Conservation (phyloP, 2,888 invertebrate genomes). For the Perdita meconis region DNA sequence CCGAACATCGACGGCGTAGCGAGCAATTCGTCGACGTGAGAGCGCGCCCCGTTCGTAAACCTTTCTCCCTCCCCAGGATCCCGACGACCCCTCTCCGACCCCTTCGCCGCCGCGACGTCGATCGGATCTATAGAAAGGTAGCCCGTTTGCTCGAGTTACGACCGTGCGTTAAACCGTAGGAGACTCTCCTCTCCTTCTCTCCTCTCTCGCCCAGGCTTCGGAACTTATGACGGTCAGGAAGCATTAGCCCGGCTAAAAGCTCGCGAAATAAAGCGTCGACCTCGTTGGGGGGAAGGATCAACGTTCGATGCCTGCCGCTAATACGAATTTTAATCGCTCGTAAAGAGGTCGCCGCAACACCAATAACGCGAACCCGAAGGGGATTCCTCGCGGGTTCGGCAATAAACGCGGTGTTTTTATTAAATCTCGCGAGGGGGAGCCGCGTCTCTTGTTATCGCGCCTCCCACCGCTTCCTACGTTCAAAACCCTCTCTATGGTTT, state of each 20-base stretch:
- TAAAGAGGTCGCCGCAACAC: slow-evolving; percentile 75
- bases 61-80: not conserved
- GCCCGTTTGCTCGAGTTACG: slow-evolving; percentile 54
- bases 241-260: slow-evolving; percentile 35
- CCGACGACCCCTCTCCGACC: not conserved
- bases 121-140: slow-evolving; percentile 47
- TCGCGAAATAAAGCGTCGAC: slow-evolving; percentile 50
- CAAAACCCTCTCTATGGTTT: slow-evolving; percentile 55
- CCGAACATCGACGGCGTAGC: slow-evolving; percentile 24
- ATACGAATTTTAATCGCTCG: slow-evolving; percentile 83
- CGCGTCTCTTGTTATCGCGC: slow-evolving; percentile 45
- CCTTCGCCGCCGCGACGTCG: slow-evolving; percentile 2
- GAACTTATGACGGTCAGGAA: slow-evolving; percentile 44
- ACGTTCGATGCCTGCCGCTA: slow-evolving; percentile 67
- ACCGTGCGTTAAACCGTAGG: slow-evolving; percentile 53
- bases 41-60: slow-evolving; percentile 37
- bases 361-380: slow-evolving; percentile 64
- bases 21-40: slow-evolving; percentile 45
- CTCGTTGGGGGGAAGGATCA: not conserved
- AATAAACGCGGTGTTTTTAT: slow-evolving; percentile 77
- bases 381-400: slow-evolving; percentile 62
- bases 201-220: slow-evolving; percentile 3
- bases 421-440: slow-evolving; percentile 61
- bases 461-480: slow-evolving; percentile 40
- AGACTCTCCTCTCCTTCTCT: slow-evolving; percentile 22